A percentile compares a stretch with the other conserved stretches of the same genome.
These are phyloP conservation scores for Calliscelio sp. DNA, from an alignment of 2,888 invertebrate genomes.

Conservation along the genomic window DNA sequence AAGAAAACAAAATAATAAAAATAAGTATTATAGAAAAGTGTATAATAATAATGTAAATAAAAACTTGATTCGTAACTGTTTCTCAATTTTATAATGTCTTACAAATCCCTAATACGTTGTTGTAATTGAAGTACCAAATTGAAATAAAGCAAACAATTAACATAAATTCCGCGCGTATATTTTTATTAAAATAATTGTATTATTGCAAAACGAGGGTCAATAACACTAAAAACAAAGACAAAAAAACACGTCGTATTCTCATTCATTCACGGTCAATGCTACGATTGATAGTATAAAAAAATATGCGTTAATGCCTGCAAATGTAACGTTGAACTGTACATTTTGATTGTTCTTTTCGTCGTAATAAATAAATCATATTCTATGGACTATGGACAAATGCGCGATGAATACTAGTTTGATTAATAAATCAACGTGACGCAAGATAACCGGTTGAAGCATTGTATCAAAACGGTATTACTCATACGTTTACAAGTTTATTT, in stretches of 20 bases:
- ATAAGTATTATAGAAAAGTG: too few species aligned
- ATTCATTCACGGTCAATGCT: not conserved
- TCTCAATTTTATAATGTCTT: too few species aligned
- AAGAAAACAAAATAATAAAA: conserved; percentile 25
- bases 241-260: not conserved
- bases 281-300: conserved; percentile 9
- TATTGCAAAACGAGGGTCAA: not conserved
- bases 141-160: not conserved
- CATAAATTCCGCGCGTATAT: not conserved
- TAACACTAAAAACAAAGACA: conserved; percentile 10
- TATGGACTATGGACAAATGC: conserved; percentile 53
- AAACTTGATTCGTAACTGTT: too few species aligned
- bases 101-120: too few species aligned
- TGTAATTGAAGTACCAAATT: not conserved
- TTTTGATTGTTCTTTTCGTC: conserved; percentile 50
- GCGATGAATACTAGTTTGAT: conserved; percentile 3
- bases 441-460: too few species aligned
- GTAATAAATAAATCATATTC: conserved; percentile 53
- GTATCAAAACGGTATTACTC: too few species aligned
- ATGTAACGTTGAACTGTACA: conserved; percentile 30
- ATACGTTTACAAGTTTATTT: too few species aligned
- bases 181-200: not conserved
- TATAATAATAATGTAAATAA: not conserved
- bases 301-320: conserved; percentile 2
- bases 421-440: not conserved